A percentile compares a stretch with the other conserved stretches of the same genome.
phyloP scores from a whole-genome alignment of 2,888 invertebrate genomes.

The Rhingia campestris region DNA sequence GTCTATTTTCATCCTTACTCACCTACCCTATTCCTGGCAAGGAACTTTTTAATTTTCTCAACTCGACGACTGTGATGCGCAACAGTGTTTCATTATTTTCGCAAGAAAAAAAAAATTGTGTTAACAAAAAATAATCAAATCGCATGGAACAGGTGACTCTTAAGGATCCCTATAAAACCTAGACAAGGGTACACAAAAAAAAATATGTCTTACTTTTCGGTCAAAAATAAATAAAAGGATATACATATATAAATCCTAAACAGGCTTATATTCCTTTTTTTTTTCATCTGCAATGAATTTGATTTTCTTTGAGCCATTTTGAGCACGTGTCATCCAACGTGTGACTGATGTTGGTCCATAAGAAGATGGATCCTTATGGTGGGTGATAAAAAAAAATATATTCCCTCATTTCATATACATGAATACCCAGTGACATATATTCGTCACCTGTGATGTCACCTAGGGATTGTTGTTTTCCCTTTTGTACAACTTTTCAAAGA shows the following conservation, averaged over 20 bases:
- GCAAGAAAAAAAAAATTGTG: constrained; percentile 16
- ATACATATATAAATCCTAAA: constrained; percentile 32
- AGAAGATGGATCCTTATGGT: constrained; percentile 52
- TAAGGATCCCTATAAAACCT: constrained; percentile 27
- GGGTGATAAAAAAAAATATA: constrained; percentile 20
- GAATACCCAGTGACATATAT: constrained; percentile 56
- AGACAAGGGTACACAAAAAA: constrained; percentile 42
- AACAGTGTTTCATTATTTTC: constrained; percentile 41
- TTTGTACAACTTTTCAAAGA: constrained; percentile 15
- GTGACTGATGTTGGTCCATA: constrained; percentile 69
- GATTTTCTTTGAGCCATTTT: constrained; percentile 62
- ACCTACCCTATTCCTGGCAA: not conserved
- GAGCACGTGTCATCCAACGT: constrained; percentile 64
- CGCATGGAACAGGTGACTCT: constrained; percentile 19
- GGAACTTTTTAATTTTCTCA: constrained; percentile 64
- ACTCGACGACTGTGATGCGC: constrained; percentile 31
- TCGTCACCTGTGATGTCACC: constrained; percentile 46
- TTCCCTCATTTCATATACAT: constrained; percentile 59
- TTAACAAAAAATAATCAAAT: not conserved
- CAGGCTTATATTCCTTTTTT: constrained; percentile 21
- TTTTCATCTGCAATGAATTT: constrained; percentile 45
- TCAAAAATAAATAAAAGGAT: constrained; percentile 28
- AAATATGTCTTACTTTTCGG: constrained; percentile 13
- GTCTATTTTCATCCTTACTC: constrained; percentile 6
- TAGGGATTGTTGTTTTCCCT: constrained; percentile 36